phyloP scores from a whole-genome alignment of 2,797 vertebrate genomes.

The Scyliorhinus canicula region DNA sequence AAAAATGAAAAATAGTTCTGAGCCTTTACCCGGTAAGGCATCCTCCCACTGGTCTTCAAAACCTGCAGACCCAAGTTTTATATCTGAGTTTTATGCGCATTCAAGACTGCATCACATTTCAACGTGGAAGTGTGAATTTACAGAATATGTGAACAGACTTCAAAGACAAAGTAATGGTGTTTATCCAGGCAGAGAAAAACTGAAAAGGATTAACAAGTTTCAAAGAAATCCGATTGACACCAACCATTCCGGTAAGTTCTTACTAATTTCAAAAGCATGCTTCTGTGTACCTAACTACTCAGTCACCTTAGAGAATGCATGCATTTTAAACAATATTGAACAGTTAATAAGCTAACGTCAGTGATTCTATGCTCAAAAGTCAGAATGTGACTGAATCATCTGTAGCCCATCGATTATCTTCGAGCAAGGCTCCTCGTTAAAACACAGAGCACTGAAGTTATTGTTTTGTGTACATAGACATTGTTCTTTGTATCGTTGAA shows the following conservation, averaged over 20 bases:
- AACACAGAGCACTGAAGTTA: background rate
- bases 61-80: constrained; percentile 66
- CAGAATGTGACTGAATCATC: background rate
- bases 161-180: constrained; percentile 69
- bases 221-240: background rate
- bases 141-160: constrained; percentile 85
- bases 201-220: constrained; percentile 68
- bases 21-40: constrained; percentile 52
- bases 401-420: background rate
- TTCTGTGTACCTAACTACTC: background rate
- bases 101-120: constrained; percentile 96
- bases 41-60: constrained; percentile 47
- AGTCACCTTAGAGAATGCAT: background rate
- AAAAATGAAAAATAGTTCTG: constrained; percentile 70
- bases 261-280: background rate
- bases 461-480: background rate
- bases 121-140: constrained; percentile 85
- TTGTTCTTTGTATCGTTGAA: background rate
- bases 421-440: background rate
- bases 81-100: constrained; percentile 87
- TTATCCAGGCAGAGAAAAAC: constrained; percentile 82
- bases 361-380: background rate
- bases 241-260: constrained; percentile 17
- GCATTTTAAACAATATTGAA: background rate
- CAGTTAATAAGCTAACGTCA: background rate